Conservation (phyloP, 2,888 invertebrate species). For the Hoplodrina ambigua region DNA sequence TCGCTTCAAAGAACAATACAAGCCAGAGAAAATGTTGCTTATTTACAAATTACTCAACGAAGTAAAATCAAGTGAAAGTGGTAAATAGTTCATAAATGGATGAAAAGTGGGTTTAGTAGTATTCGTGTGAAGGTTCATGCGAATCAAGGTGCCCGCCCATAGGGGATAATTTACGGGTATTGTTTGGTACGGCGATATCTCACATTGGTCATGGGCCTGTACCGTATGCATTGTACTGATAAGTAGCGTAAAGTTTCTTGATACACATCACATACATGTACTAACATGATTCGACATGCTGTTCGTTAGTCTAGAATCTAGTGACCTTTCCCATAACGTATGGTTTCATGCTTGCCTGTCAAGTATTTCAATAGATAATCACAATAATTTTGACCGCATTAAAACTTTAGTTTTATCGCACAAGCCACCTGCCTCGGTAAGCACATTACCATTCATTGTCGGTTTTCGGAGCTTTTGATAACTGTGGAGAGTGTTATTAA, state of each 20-base stretch:
- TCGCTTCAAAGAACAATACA: constrained; percentile 36
- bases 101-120: constrained; percentile 71
- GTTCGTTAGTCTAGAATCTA: constrained; percentile 16
- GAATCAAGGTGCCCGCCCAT: constrained; percentile 71
- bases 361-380: constrained; percentile 27
- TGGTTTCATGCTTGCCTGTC: constrained; percentile 29
- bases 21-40: constrained; percentile 32
- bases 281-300: constrained; percentile 27
- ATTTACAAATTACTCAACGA: constrained; percentile 46
- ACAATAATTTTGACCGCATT: not conserved
- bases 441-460: constrained; percentile 8
- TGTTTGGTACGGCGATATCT: constrained; percentile 76
- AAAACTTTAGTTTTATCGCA: constrained; percentile 1
- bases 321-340: not conserved
- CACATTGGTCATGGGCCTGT: constrained; percentile 72
- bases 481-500: constrained; percentile 2
- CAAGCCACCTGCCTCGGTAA: not conserved
- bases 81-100: constrained; percentile 72
- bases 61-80: constrained; percentile 72
- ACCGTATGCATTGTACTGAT: constrained; percentile 38
- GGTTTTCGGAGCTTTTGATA: not conserved
- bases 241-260: constrained; percentile 16
- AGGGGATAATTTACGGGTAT: constrained; percentile 80
- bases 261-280: constrained; percentile 11
- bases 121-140: constrained; percentile 63